Conservation (phyloP, 30 jellyfish, hydroid and myxozoan species). For the Cassiopea xamachana region DNA sequence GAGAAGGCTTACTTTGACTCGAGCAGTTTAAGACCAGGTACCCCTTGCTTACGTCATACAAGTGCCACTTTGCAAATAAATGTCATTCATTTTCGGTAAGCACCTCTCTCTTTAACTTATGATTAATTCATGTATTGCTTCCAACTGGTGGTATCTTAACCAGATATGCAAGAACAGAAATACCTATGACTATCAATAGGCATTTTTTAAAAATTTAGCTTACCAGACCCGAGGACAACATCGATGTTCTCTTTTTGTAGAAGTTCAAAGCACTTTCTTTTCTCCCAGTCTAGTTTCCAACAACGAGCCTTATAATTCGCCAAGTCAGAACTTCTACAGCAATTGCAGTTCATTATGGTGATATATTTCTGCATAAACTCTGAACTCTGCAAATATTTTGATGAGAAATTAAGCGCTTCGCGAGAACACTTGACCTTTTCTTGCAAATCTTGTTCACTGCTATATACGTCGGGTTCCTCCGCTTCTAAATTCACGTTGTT, state of each 20-base stretch:
- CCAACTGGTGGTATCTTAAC: background rate
- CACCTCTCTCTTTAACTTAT: too few species aligned
- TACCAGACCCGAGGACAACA: conserved; percentile 55
- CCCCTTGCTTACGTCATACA: too few species aligned
- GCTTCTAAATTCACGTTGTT: background rate
- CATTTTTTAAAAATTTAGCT: background rate
- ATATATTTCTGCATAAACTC: background rate
- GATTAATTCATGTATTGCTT: too few species aligned
- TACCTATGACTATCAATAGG: background rate
- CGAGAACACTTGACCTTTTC: background rate
- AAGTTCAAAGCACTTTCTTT: background rate
- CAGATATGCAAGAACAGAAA: too few species aligned
- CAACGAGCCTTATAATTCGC: background rate
- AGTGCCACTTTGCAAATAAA: too few species aligned
- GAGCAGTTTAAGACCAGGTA: too few species aligned
- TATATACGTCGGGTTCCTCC: background rate
- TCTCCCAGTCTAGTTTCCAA: conserved; percentile 40
- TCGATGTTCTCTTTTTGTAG: conserved; percentile 3
- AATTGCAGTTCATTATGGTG: conserved; percentile 9
- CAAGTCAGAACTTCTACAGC: conserved; percentile 18
- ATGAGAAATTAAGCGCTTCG: background rate
- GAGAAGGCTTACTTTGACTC: too few species aligned
- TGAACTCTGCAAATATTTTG: background rate
- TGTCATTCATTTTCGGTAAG: too few species aligned
- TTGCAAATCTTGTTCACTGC: background rate